Evolutionary conservation across 2,113 vertebrate genomes (phyloP), one percentile per base, ranked within the genome.

Genomic region (Phrynocephalus versicolor): DNA sequence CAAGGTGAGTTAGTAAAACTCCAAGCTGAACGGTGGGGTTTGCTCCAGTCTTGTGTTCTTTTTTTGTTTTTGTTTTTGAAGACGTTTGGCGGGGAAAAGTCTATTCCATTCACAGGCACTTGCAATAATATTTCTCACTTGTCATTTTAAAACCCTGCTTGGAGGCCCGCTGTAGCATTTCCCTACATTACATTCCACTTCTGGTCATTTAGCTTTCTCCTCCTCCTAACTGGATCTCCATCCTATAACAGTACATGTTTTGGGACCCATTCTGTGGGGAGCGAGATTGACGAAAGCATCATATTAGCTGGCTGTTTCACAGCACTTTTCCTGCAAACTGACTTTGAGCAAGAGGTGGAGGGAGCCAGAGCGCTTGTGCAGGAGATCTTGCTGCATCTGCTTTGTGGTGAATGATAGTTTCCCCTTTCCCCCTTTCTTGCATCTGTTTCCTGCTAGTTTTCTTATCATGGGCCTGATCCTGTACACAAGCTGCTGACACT

Each of bases 401-500:
- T 88, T 94, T 95, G 85, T 93, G 85, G 73, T 86, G 76, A 57
- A 57, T 88, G 79, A 90, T 85, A 35, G 33, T 72, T 94, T 95
- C 88, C 87, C 83, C 35, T 39, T 55, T 90, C 85, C 82, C n/a
- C 70, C 81, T 92, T 88, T 94, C 92, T 91, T 91, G 71, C 87
- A 90, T 94, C 81, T 90, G 85, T 78, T 85, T 89, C 80, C 89
- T 93, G 83, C 87, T 92, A 99, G 99, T 99, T 99, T 95, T 98
- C 97, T 75, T 99, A 99, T 94, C 96, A 98, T 86, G 98, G 98
- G 84, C 97, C 97, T 57, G 98, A 99, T 91, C 98, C 98, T 71
- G 94, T 99, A 89, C 98, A 99, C 93, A 99, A 98, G 89, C 97
- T 98, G 87, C 94, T 98, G 92, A 99, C 99, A 0, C 93, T 99